Evolutionary conservation across 53 echinoderm and acorn worm genomes (phyloP), one percentile per base, ranked within the genome.

Genomic region (Temnopleurus reevesii): DNA sequence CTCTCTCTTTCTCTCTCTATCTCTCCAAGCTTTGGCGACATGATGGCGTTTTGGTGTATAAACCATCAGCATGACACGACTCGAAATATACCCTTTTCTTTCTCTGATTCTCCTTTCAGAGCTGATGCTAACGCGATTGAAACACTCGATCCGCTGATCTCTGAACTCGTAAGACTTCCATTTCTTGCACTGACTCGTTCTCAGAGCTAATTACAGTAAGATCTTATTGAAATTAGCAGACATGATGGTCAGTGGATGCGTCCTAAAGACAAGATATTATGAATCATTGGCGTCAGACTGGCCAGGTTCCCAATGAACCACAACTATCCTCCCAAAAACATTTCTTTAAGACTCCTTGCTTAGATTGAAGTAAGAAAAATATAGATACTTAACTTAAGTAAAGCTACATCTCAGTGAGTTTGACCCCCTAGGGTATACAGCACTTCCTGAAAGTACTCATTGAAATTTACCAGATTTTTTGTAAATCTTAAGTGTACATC

Each of bases 101-200:
- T 79, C 41, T 80, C 28, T 0, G 15, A 29, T n/a, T n/a, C n/a
- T n/a, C n/a, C n/a, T n/a, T n/a, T n/a, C n/a, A 71, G 15, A 44
- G 71, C 88, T 51, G 59, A 47, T 87, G 19, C 88, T 87, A 87
- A 87, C 88, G 71, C 88, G 88, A 87, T 87, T 87, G 88, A 87
- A n/a, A 12, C 53, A n/a, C 71, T 49, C 88, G 53, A 66, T 87
- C 88, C 66, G 88, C 88, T 87, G 47, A 87, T 66, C 88, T 47
- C 0, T 31, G 71, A n/a, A 29, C 33, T 66, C 29, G 19, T 87
- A 87, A 15, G 88, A 31, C 63, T 87, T 87, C 88, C 66, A 19
- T 47, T 87, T 66, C 88, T 49, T 17, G 28, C 18, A 17, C n/a
- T 66, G 88, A 87, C 65, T 66, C 88, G 66, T 65, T 36, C 49